A percentile compares a stretch with the other conserved stretches of the same genome.
Evolutionary conservation across 2,888 invertebrate species (phyloP).

Genomic region (Rhopalosiphum nymphaeae): DNA sequence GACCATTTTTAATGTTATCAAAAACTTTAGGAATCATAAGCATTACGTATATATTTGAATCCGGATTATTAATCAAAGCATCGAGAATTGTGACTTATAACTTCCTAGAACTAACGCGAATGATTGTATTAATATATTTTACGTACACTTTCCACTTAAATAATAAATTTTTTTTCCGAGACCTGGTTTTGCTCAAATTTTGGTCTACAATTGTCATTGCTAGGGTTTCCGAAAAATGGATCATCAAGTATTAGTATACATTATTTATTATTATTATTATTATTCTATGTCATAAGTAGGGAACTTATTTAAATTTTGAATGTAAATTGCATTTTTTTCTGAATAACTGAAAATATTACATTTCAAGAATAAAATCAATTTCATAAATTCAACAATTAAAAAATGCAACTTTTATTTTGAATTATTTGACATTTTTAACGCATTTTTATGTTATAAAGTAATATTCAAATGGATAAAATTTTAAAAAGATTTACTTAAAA

Average conservation of each 20-base stretch:
- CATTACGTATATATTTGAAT: not conserved
- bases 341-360: too few relatives aligned
- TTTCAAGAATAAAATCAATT: too few relatives aligned
- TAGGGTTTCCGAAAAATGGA: not conserved
- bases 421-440: too few relatives aligned
- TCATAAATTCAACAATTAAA: too few relatives aligned
- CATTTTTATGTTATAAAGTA: too few relatives aligned
- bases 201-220: not conserved
- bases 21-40: not conserved
- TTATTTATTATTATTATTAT: not conserved
- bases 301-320: too few relatives aligned
- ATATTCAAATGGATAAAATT: too few relatives aligned
- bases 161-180: not conserved
- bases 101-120: not conserved
- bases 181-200: not conserved
- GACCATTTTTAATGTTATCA: not conserved
- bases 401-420: too few relatives aligned
- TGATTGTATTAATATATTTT: not conserved
- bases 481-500: too few relatives aligned
- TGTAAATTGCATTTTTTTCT: too few relatives aligned
- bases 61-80: not conserved
- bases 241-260: not conserved
- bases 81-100: not conserved
- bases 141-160: not conserved
- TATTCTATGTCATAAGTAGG: not conserved